A percentile compares a stretch with the other conserved stretches of the same genome.
Conservation (phyloP, 2,113 vertebrate genomes). For the Plestiodon gilberti region DNA sequence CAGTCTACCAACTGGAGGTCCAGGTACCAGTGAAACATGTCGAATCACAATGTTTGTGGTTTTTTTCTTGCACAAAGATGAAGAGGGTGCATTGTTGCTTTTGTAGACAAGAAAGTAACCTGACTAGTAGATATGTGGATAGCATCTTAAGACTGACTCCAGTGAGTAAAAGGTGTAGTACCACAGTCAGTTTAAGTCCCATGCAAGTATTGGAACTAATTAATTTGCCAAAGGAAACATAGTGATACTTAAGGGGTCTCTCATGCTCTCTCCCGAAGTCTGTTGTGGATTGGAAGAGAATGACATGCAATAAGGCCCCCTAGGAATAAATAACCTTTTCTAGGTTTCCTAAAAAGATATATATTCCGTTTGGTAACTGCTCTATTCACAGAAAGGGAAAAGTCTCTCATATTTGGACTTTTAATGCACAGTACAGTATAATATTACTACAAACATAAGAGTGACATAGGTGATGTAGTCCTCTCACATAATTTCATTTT, state of each 20-base stretch:
- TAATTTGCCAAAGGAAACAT: constrained; percentile 39
- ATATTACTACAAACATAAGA: neutral
- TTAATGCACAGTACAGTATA: neutral
- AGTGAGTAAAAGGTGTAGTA: neutral
- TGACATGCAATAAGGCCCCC: neutral
- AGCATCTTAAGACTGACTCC: neutral
- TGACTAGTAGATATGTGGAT: neutral
- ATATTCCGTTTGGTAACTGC: neutral
- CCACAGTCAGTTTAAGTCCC: neutral
- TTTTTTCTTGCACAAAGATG: constrained; percentile 34
- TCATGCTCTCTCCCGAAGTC: neutral
- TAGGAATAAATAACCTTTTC: neutral
- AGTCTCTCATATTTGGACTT: neutral
- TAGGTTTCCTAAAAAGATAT: neutral
- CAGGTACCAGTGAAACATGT: constrained; percentile 31
- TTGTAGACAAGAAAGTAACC: constrained; percentile 26
- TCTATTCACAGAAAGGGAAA: neutral
- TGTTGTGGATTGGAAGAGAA: neutral
- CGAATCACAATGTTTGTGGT: constrained; percentile 7
- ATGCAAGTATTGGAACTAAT: constrained; percentile 1
- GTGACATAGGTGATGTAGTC: neutral
- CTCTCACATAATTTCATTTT: neutral
- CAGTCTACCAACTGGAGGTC: neutral
- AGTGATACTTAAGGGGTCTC: neutral
- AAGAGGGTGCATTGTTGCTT: constrained; percentile 40